phyloP scores from a whole-genome alignment of 2,113 vertebrate genomes.

The Taxidea taxus region DNA sequence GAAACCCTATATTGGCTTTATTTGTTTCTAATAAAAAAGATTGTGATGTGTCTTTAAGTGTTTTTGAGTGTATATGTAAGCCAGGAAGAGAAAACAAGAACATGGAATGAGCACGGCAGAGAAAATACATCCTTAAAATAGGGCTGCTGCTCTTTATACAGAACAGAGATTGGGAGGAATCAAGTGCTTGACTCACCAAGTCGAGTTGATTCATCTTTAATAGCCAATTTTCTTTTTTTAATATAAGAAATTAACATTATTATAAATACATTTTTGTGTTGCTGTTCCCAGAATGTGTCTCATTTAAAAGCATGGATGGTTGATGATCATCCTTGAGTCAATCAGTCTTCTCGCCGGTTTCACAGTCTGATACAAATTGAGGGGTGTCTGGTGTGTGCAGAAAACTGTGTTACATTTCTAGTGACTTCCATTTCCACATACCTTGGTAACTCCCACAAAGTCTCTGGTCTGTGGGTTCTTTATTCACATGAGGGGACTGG shows the following conservation, averaged over 20 bases:
- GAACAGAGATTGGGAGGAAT: not conserved
- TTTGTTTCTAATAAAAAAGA: slow-evolving; percentile 24
- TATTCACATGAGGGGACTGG: not conserved
- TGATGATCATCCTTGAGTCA: not conserved
- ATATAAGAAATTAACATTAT: not conserved
- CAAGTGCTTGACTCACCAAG: not conserved
- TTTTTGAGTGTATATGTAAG: not conserved
- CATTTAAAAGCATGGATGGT: not conserved
- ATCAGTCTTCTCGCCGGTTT: not conserved
- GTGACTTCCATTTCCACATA: not conserved
- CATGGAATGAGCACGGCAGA: not conserved
- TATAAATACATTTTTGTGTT: not conserved
- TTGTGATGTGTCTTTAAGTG: not conserved
- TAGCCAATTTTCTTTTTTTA: not conserved
- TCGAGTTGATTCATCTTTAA: not conserved
- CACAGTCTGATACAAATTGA: not conserved
- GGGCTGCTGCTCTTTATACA: not conserved
- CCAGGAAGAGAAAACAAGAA: not conserved
- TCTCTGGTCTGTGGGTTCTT: not conserved
- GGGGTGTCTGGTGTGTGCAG: not conserved
- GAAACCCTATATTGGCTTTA: not conserved
- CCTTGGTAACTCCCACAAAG: not conserved
- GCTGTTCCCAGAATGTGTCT: not conserved
- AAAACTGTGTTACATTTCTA: not conserved
- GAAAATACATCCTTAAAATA: not conserved